A percentile compares a stretch with the other conserved stretches of the same genome.
phyloP scores from a whole-genome alignment of 2,888 invertebrate species.

The Eupeodes latifasciatus region DNA sequence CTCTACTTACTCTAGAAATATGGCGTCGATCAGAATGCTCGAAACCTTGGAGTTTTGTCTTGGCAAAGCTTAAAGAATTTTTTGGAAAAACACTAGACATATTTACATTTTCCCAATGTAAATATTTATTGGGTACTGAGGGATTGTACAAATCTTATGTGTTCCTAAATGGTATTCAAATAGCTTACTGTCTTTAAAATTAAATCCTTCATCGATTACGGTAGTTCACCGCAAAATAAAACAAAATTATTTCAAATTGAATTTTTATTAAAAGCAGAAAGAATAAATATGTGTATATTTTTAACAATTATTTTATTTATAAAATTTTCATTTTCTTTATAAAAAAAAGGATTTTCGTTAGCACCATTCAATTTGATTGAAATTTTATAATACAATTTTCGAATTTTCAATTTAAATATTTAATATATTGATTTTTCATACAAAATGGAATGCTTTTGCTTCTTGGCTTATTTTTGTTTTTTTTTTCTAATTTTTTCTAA shows the following conservation, averaged over 20 bases:
- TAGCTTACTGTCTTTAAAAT: no score
- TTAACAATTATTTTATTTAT: conserved; percentile 64
- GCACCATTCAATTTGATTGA: conserved; percentile 69
- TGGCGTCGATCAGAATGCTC: no score
- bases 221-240: not conserved
- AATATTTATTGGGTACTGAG: no score
- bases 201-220: no score
- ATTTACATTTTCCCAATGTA: no score
- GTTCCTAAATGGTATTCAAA: no score
- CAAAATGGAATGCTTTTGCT: conserved; percentile 69
- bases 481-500: conserved; percentile 20
- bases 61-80: no score
- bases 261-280: conserved; percentile 74
- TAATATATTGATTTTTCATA: conserved; percentile 9
- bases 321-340: conserved; percentile 18
- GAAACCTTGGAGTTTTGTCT: no score
- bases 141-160: no score
- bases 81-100: no score
- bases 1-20: no score
- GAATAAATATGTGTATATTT: conserved; percentile 69
- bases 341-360: conserved; percentile 52
- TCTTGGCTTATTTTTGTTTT: conserved; percentile 21
- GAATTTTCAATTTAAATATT: conserved; percentile 46
- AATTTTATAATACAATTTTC: conserved; percentile 45
- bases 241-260: conserved; percentile 56